Percentiles rank a stretch among this genome's conserved stretches.
Conservation (phyloP, 2,113 vertebrate species). For the Hemicordylus capensis region DNA sequence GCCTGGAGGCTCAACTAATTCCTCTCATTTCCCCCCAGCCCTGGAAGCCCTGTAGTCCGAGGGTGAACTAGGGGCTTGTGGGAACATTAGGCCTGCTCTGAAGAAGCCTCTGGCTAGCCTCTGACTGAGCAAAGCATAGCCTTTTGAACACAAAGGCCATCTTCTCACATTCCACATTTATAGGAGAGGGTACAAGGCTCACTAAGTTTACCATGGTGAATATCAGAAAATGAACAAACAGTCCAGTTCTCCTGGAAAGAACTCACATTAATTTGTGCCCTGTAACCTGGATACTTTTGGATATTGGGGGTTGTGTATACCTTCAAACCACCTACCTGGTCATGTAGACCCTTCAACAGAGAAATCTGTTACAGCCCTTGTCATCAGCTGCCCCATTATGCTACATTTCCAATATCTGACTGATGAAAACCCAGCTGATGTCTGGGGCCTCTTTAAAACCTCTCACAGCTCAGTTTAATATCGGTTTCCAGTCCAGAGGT, state of each 20-base stretch:
- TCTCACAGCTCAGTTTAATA: neutral
- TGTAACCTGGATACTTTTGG: neutral
- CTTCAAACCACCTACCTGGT: neutral
- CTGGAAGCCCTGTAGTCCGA: neutral
- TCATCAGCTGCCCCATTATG: neutral
- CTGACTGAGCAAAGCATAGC: neutral
- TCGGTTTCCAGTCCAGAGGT: neutral
- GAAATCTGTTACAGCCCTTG: neutral
- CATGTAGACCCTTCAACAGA: neutral
- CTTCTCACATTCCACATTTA: neutral
- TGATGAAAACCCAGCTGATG: too few species aligned
- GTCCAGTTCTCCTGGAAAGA: neutral
- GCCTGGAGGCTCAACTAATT: neutral
- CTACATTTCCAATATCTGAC: neutral
- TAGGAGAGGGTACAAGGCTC: neutral
- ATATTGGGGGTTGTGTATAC: neutral
- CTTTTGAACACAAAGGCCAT: neutral
- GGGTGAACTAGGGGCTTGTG: neutral
- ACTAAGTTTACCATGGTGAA: neutral
- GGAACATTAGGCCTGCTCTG: neutral
- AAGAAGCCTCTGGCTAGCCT: neutral
- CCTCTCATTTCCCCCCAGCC: neutral
- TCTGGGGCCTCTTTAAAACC: neutral
- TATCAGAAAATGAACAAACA: neutral
- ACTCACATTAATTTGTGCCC: neutral